Base-by-base conservation (phyloP, 2,888 invertebrate genomes). In the Meandrusa payeni region DNA sequence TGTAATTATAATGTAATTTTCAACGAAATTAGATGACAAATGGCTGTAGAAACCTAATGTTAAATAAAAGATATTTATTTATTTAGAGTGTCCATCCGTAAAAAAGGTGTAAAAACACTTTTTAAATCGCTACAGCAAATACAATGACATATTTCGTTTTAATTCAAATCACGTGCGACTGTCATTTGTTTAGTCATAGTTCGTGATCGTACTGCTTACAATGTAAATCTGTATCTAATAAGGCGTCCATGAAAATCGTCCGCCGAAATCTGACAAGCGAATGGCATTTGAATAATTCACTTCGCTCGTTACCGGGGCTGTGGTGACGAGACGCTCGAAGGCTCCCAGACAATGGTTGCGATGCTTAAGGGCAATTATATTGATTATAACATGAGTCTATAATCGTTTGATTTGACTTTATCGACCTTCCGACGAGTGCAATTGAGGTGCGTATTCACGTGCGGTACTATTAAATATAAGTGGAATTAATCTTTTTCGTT, bases 231-330 rank as follows among this genome's bases (percentile, higher is more conserved):
- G 41, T 51, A 50, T 48, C 44, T 39, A 41, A 44, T 39, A 41
- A 45, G 46, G 46, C 47, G 46, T 47, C 54, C 38, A 42, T 47
- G 52, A 49, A 42, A 32, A 41, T 46, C 49, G 33, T 37, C 44
- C 17, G 37, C 37, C 34, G 41, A 48, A 46, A 52, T 46, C 47
- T 43, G 51, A 50, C 53, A 51, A 24, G 34, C 33, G 52, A 59
- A 49, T 57, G 61, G 61, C 57, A 52, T 53, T 54, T 48, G 50
- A 50, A 45, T 51, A 55, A 60, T 58, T 60, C 52, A 61, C 51
- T 49, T 52, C 40, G 50, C 29, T 49, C 50, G 47, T 51, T 52
- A 48, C 42, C 40, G 47, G 33, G 27, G 36, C 44, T 41, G 53
- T 47, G 55, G 48, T 47, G 46, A 51, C 48, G 46, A 48, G 47